Conservation (phyloP, 2,113 vertebrate species). For the Actinemys pallida region DNA sequence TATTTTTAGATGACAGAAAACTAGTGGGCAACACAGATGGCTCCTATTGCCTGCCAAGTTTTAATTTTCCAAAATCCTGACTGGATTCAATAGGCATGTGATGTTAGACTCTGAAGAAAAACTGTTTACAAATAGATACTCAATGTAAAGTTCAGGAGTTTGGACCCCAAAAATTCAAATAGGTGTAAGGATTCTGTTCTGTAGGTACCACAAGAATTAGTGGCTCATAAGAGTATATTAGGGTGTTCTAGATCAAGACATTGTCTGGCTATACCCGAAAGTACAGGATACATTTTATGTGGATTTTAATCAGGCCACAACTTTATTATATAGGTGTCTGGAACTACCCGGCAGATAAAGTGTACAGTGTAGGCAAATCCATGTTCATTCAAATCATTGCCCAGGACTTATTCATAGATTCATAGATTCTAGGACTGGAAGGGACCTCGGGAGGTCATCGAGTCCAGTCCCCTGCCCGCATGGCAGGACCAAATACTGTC, state of each 20-base stretch:
- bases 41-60: not conserved
- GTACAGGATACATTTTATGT: too few species aligned
- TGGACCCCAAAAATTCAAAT: not conserved
- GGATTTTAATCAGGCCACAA: too few species aligned
- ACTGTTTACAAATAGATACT: not conserved
- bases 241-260: not conserved
- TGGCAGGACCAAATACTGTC: too few species aligned
- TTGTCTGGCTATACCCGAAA: too few species aligned
- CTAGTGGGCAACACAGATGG: not conserved
- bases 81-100: not conserved
- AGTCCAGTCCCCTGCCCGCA: too few species aligned
- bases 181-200: not conserved
- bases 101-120: not conserved
- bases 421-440: too few species aligned
- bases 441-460: too few species aligned
- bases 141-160: not conserved
- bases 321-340: too few species aligned
- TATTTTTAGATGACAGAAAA: constrained; percentile 31
- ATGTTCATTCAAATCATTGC: too few species aligned
- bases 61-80: not conserved
- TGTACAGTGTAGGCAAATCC: too few species aligned
- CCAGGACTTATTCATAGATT: too few species aligned
- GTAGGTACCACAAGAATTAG: not conserved
- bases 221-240: not conserved
- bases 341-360: too few species aligned